Conservation (phyloP, 2,113 vertebrate genomes). For the Callionymus lyra region DNA sequence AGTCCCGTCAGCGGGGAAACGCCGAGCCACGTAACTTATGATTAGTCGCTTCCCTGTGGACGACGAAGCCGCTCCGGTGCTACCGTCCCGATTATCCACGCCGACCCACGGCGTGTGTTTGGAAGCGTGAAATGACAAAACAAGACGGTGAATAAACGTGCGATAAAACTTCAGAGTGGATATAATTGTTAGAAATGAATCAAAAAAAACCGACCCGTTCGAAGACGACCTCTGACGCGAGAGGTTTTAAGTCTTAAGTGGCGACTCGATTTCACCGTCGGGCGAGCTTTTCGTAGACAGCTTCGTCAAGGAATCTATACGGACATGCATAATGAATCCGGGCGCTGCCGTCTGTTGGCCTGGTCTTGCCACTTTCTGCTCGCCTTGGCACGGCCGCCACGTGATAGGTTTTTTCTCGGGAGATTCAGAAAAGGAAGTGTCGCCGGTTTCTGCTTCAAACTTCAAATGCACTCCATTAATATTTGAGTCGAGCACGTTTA, state of each 20-base stretch:
- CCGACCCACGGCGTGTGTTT: not conserved
- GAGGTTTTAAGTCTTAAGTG: too few species aligned
- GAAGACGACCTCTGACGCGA: too few species aligned
- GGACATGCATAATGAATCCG: too few species aligned
- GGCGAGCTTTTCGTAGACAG: too few species aligned
- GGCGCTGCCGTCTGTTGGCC: slow-evolving; percentile 6
- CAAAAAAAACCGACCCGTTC: too few species aligned
- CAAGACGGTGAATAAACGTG: not conserved
- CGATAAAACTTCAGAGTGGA: not conserved
- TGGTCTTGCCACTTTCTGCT: slow-evolving; percentile 23
- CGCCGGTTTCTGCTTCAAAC: slow-evolving; percentile 28
- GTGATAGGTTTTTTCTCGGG: slow-evolving; percentile 25
- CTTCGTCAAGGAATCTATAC: too few species aligned
- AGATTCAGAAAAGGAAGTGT: too few species aligned
- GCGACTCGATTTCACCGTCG: too few species aligned
- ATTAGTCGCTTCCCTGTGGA: slow-evolving; percentile 14
- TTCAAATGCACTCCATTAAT: slow-evolving; percentile 29
- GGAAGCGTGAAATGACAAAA: not conserved
- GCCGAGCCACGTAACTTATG: slow-evolving; percentile 14
- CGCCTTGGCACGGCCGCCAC: slow-evolving; percentile 10
- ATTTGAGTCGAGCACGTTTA: slow-evolving; percentile 49
- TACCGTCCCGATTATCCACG: slow-evolving; percentile 1
- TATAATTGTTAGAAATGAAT: too few species aligned
- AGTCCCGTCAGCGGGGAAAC: slow-evolving; percentile 4
- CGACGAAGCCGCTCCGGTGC: slow-evolving; percentile 22